These are phyloP conservation scores for Hyperoplus immaculatus DNA, from an alignment of 2,797 vertebrate species.

Conservation along the genomic window DNA sequence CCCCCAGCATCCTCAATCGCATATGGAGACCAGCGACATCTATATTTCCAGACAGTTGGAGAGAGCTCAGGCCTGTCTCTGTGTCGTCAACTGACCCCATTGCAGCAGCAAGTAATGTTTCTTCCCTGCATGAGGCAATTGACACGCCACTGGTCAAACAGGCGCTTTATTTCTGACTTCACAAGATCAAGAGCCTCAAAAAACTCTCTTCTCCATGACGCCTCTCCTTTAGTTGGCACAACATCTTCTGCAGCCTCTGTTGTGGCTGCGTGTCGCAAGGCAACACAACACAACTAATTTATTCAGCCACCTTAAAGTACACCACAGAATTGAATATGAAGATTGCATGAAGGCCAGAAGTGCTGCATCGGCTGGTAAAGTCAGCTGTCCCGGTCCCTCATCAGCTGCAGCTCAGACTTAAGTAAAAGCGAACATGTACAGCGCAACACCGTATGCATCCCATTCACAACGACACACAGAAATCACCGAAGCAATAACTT, in stretches of 20 bases:
- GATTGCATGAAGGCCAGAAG: no score
- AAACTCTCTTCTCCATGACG: not conserved
- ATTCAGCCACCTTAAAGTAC: no score
- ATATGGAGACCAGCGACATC: not conserved
- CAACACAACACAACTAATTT: no score
- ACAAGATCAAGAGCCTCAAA: not conserved
- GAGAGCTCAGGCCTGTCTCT: not conserved
- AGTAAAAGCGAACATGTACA: no score
- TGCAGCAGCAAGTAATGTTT: not conserved
- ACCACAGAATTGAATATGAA: no score
- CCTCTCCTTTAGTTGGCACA: not conserved
- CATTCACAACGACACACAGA: no score
- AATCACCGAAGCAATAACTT: no score
- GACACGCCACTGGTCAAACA: not conserved
- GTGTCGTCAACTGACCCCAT: not conserved
- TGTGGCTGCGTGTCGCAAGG: not conserved
- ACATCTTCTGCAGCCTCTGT: not conserved
- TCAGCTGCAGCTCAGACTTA: no score
- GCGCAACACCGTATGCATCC: no score
- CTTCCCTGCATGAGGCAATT: not conserved
- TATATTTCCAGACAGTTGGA: not conserved
- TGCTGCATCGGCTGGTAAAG: no score
- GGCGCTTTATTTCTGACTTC: not conserved
- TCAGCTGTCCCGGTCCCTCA: no score
- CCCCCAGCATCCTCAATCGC: not conserved